phyloP scores from a whole-genome alignment of 2,113 vertebrate species.

The Chaetops frenatus region DNA sequence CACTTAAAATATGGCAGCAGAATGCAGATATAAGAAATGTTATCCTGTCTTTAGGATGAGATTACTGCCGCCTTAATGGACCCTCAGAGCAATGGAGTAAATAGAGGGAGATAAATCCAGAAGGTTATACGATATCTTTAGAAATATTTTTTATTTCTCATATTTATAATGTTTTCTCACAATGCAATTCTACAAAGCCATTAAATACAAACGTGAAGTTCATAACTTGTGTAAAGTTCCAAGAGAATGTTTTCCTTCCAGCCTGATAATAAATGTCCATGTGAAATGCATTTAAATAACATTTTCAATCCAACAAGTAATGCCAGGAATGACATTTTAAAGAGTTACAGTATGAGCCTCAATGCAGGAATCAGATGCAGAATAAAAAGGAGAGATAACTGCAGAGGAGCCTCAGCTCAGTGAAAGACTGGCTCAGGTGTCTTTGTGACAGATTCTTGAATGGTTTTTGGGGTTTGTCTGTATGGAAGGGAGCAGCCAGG shows the following conservation, averaged over 20 bases:
- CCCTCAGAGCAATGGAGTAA: background rate
- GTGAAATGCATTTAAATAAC: background rate
- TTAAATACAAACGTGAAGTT: background rate
- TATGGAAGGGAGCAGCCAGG: background rate
- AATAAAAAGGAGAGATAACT: background rate
- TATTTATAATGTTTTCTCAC: background rate
- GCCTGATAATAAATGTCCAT: background rate
- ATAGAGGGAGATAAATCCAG: background rate
- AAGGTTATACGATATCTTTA: background rate
- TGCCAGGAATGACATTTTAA: background rate
- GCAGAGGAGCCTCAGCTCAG: background rate
- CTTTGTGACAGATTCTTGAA: background rate
- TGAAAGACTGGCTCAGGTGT: rapidly evolving
- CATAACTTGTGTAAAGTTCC: background rate
- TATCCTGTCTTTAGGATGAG: background rate
- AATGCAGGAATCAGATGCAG: background rate
- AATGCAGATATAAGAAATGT: background rate
- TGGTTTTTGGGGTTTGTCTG: too few species aligned
- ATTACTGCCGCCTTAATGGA: background rate
- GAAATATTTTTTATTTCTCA: background rate
- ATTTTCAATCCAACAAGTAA: background rate
- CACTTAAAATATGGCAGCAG: background rate
- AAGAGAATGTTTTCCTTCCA: background rate
- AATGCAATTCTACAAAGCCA: background rate
- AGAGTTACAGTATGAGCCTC: rapidly evolving